phyloP scores from a whole-genome alignment of 2,113 vertebrate species.

The Prunella fulvescens region DNA sequence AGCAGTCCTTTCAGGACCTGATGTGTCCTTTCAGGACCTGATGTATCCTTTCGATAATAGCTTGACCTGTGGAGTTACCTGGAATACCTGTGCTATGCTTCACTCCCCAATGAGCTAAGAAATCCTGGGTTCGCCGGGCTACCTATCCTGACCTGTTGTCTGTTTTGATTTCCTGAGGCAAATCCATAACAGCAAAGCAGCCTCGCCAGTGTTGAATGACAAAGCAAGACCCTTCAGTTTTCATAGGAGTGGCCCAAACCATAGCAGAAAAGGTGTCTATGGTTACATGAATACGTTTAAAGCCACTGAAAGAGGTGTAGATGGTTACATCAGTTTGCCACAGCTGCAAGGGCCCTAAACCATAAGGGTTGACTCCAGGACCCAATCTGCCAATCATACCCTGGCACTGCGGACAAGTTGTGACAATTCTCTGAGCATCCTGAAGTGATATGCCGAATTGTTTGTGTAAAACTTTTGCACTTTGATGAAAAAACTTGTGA shows the following conservation, averaged over 20 bases:
- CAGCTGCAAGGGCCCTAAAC: not conserved
- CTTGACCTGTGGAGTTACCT: not conserved
- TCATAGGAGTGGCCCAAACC: not conserved
- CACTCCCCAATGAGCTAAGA: not conserved
- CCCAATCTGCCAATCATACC: not conserved
- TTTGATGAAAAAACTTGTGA: not conserved
- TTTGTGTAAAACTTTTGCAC: not conserved
- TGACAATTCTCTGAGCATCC: not conserved
- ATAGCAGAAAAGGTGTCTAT: not conserved
- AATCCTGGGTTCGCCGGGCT: not conserved
- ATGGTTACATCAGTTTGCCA: not conserved
- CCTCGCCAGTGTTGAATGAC: not conserved
- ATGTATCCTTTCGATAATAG: not conserved
- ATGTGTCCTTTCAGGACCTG: not conserved
- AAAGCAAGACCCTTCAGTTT: not conserved
- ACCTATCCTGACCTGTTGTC: not conserved
- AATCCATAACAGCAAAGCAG: not conserved
- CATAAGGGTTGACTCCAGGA: not conserved
- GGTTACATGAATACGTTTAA: not conserved
- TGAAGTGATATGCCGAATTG: not conserved
- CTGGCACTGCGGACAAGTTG: not conserved
- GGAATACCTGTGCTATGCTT: not conserved
- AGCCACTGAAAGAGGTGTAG: fast-evolving
- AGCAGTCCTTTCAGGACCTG: no score
- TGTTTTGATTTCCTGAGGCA: not conserved